Conservation (phyloP, 2,888 invertebrate genomes). For the Agriopis marginaria region DNA sequence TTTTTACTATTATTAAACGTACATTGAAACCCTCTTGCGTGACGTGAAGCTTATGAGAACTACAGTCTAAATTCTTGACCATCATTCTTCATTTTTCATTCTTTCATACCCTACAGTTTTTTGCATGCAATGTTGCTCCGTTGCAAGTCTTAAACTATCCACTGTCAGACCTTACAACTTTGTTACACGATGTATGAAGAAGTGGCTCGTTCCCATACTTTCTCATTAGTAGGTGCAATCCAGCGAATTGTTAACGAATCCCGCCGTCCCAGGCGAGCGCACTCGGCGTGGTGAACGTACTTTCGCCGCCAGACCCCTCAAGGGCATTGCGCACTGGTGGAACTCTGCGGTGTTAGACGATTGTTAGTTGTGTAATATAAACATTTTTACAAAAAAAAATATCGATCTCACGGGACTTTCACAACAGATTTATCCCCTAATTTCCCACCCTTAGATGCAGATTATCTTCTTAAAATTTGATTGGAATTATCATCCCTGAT, state of each 20-base stretch:
- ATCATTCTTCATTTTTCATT: too few relatives aligned
- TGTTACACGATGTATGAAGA: constrained; percentile 1
- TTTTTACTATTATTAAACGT: too few relatives aligned
- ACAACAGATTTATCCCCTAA: too few relatives aligned
- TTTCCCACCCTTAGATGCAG: too few relatives aligned
- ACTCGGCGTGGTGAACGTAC: constrained; percentile 47
- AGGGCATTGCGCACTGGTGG: constrained; percentile 12
- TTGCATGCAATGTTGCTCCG: background rate
- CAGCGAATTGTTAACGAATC: constrained; percentile 37
- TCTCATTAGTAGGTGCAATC: constrained; percentile 13
- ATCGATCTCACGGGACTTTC: too few relatives aligned
- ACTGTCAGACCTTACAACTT: background rate
- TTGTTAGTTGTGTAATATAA: background rate
- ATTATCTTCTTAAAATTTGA: too few relatives aligned
- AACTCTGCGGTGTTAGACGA: background rate
- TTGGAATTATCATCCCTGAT: too few relatives aligned
- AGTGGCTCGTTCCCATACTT: constrained; percentile 9
- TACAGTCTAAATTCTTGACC: too few relatives aligned
- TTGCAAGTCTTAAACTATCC: background rate
- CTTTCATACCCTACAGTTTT: background rate
- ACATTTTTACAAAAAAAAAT: background rate
- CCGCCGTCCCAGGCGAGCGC: constrained; percentile 38
- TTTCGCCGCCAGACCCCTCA: constrained; percentile 40
- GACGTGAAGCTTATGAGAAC: too few relatives aligned
- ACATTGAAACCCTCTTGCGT: too few relatives aligned